Evolutionary conservation across 2,888 invertebrate species (phyloP), one percentile per base, ranked within the genome.

Genomic region (Pandemis corylana): DNA sequence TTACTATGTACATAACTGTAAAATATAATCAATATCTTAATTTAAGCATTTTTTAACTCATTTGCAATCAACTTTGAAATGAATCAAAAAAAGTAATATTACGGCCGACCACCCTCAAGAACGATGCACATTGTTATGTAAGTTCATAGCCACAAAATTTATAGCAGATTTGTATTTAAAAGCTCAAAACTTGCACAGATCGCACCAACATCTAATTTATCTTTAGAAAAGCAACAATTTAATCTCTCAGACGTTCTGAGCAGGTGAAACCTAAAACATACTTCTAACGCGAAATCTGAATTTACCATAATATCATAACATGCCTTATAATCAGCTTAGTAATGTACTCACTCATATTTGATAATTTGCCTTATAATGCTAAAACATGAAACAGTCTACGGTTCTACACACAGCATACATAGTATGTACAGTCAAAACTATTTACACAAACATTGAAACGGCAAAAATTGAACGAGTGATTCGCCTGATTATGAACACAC

Each of bases 361-460:
- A 85, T 85, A 85, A 84, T 86, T 86, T 72, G 86, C 82, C 91
- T 91, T 92, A 92, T 80, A 84, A 84, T 75, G 81, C 88, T 91
- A 91, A 85, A 87, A 88, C 82, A 84, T 90, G 89, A 90, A 90
- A 91, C 89, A 87, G 89, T 88, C 92, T 93, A 93, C 89, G 87
- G 84, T 85, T 83, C 90, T 91, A 93, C 89, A 89, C 89, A 89
- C 89, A 87, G 88, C 93, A 93, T 93, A 93, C 92, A 92, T 86
- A 90, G 92, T 93, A 93, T 94, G 92, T 94, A 94, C 94, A 94
- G 84, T 88, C 83, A 82, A 87, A 87, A 87, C 85, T 93, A 93
- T 93, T 87, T 92, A 93, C 92, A 94, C 85, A 84, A 88, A 87
- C 87, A 89, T 67, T 71, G 85, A 87, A 62, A 87, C 82, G 88